Conservation (phyloP, 1,140 invertebrate species). For the Drosophila prosaltans region DNA sequence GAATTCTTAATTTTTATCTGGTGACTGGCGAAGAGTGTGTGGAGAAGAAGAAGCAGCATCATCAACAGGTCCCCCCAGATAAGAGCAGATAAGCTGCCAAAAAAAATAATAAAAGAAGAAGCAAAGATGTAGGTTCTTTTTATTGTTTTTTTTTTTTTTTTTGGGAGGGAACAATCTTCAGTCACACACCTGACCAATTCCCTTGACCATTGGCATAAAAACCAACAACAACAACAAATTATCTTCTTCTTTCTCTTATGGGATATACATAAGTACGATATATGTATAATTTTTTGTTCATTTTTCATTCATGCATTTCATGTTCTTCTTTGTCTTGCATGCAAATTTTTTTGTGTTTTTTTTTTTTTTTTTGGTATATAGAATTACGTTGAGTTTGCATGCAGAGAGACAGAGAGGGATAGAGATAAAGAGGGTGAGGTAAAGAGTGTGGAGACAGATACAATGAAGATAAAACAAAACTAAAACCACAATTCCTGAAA, state of each 20-base stretch:
- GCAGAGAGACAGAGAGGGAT: background rate
- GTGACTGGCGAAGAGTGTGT: constrained; percentile 37
- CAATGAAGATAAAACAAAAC: constrained; percentile 39
- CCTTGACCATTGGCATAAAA: constrained; percentile 22
- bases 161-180: constrained; percentile 13
- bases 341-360: constrained; percentile 60
- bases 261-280: background rate
- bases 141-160: no score
- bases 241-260: constrained; percentile 12
- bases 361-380: constrained; percentile 46
- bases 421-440: constrained; percentile 13
- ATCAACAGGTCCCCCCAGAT: constrained; percentile 28
- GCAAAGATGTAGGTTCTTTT: background rate
- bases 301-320: constrained; percentile 64
- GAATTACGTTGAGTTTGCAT: constrained; percentile 56
- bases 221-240: no score
- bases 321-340: constrained; percentile 56
- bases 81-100: constrained; percentile 53
- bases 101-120: constrained; percentile 7
- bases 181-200: constrained; percentile 24
- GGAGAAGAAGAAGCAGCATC: constrained; percentile 14
- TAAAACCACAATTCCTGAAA: constrained; percentile 57
- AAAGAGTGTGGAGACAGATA: constrained; percentile 10
- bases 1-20: constrained; percentile 38
- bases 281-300: constrained; percentile 29